phyloP scores from a whole-genome alignment of 2,113 vertebrate species.

The Cygnus atratus region DNA sequence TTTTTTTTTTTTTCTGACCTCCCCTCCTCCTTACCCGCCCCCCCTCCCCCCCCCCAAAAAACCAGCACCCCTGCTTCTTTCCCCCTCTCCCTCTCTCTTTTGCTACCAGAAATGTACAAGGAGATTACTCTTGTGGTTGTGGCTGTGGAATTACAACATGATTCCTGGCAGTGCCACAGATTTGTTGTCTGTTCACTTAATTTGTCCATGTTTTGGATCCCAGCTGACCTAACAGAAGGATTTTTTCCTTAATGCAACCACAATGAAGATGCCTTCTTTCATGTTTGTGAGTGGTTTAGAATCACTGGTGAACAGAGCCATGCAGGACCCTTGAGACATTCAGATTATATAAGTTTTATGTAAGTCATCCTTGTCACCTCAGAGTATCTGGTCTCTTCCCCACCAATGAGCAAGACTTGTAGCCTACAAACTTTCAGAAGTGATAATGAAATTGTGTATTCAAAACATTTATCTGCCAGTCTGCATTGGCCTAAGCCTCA shows the following conservation, averaged over 20 bases:
- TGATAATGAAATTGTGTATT: constrained; percentile 35
- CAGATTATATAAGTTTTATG: not conserved
- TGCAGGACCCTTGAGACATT: not conserved
- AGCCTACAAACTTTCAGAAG: constrained; percentile 25
- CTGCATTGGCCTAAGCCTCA: constrained; percentile 36
- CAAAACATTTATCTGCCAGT: not conserved
- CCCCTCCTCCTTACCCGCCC: no score
- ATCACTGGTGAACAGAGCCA: not conserved
- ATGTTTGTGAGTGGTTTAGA: not conserved
- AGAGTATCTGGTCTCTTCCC: not conserved
- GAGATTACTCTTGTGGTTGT: constrained; percentile 29
- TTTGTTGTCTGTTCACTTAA: constrained; percentile 40
- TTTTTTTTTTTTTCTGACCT: no score
- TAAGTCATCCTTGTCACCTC: not conserved
- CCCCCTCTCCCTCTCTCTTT: not conserved
- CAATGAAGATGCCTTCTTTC: constrained; percentile 31
- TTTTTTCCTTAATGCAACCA: constrained; percentile 39
- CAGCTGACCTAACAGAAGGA: constrained; percentile 17
- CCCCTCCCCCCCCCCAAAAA: no score
- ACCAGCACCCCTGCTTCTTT: no score
- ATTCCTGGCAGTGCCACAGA: constrained; percentile 48
- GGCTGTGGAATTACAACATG: constrained; percentile 30
- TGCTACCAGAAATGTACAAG: constrained; percentile 22
- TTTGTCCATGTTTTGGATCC: constrained; percentile 37
- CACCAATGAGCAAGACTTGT: not conserved